Conservation (phyloP, 2,888 invertebrate genomes). For the Ennomos fuscantarius region DNA sequence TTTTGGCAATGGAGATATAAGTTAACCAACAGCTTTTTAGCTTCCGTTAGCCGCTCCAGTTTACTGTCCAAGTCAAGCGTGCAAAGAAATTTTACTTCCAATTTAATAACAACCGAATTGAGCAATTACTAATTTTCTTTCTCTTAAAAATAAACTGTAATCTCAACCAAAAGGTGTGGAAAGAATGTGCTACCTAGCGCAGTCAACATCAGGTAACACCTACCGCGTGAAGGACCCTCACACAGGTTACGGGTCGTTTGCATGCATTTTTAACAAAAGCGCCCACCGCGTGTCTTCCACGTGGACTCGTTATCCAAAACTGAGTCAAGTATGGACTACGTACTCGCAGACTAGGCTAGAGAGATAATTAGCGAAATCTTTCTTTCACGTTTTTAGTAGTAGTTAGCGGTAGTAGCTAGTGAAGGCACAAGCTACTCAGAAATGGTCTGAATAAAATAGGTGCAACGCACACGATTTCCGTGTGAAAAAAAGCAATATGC, state of each 20-base stretch:
- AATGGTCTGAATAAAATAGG: too few species aligned
- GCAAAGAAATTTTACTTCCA: too few species aligned
- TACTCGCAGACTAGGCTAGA: slow-evolving; percentile 1
- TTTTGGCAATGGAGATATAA: too few species aligned
- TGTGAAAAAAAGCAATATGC: too few species aligned
- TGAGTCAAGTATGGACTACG: slow-evolving; percentile 53
- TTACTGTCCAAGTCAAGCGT: too few species aligned
- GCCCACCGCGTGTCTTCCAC: slow-evolving; percentile 17
- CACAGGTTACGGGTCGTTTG: slow-evolving; percentile 49
- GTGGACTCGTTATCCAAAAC: slow-evolving; percentile 55
- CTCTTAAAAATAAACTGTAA: slow-evolving; percentile 27
- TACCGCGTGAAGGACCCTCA: slow-evolving; percentile 23
- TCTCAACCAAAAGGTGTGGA: slow-evolving; percentile 19
- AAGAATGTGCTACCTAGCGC: slow-evolving; percentile 17
- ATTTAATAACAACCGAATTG: too few species aligned
- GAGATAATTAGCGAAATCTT: slow-evolving; percentile 17
- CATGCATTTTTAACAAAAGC: slow-evolving; percentile 62
- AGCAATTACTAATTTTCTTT: neutral
- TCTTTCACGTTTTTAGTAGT: too few species aligned
- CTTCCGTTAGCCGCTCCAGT: too few species aligned
- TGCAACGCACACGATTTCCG: too few species aligned
- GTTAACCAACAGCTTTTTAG: too few species aligned
- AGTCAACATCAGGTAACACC: slow-evolving; percentile 43
- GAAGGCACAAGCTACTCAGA: too few species aligned
- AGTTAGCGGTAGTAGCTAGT: too few species aligned